Conservation (phyloP, 2,797 vertebrate genomes). For the Sebastes goodei region DNA sequence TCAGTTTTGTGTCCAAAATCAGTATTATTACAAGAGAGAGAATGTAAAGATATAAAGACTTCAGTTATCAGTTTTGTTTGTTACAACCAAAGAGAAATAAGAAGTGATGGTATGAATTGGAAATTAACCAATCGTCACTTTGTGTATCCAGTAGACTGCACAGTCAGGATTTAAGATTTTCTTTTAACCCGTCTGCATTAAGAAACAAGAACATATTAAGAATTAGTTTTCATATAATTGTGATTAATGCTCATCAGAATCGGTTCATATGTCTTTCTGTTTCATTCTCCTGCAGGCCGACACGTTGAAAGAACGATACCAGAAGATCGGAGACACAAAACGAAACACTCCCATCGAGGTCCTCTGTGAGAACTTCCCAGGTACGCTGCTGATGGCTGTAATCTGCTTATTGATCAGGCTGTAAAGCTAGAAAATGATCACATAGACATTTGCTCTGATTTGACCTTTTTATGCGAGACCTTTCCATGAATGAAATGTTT, state of each 20-base stretch:
- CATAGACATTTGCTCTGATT: neutral
- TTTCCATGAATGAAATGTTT: neutral
- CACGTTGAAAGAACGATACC: slow-evolving; percentile 98
- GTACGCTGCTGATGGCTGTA: slow-evolving; percentile 67
- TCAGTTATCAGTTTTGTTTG: neutral
- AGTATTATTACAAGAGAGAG: neutral
- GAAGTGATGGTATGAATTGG: neutral
- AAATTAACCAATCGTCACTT: neutral
- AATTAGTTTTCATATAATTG: neutral
- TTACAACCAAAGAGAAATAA: neutral
- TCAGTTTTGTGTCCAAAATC: neutral
- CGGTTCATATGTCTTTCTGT: neutral
- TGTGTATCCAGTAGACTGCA: neutral
- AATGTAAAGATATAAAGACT: neutral
- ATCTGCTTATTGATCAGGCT: neutral
- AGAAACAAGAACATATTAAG: neutral
- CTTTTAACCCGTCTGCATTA: neutral
- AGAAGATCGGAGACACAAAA: slow-evolving; percentile 99
- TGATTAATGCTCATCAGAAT: too few species aligned
- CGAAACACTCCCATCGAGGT: slow-evolving; percentile 97
- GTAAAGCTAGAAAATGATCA: neutral
- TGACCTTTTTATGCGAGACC: neutral
- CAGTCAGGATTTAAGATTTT: neutral
- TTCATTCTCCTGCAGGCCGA: slow-evolving; percentile 87
- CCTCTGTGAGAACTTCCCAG: slow-evolving; percentile 99